Evolutionary conservation across 2,113 vertebrate species (phyloP), one percentile per base, ranked within the genome.

Genomic region (Galbula dea): DNA sequence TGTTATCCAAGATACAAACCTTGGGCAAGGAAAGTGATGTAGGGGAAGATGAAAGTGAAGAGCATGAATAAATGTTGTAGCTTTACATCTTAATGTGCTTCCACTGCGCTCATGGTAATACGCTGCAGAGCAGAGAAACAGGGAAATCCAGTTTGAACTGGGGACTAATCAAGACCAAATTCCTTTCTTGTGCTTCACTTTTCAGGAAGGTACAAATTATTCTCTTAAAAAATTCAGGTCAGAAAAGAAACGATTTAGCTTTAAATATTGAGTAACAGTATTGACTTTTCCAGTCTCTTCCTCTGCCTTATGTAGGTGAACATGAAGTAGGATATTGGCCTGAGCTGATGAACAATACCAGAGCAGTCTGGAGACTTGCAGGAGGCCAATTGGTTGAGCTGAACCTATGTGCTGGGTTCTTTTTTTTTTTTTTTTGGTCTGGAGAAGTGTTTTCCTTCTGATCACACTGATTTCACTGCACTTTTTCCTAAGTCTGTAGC

Each of bases 301-400:
- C 23, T 62, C 41, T 78, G 58, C 34, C 26, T 37, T 39, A 32
- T 2, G 11, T 7, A 75, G 13, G 34, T 66, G 39, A 84, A 27
- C 10, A 12, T 21, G 12, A 32, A 65, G 21, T 21, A 39, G 11
- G 39, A 37, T 61, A 15, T 39, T 66, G 49, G 52, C 32, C 34
- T 62, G 41, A 58, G 41, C 22, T 75, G 18, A 27, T 39, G 59
- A 13, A 54, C 15, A 43, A 5, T 65, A 51, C 10, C 7, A 20
- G 49, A 34, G 13, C 13, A 46, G 48, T 32, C 6, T 62, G 24
- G 27, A 32, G 46, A 75, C 58, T 74, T 82, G 7, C 9, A 49
- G 54, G 22, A 83, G 26, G 9, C 11, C 5, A 43, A 0, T 6
- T 0, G 0, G 3, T 30, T 39, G 15, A 41, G 32, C 30, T 41